phyloP scores from a whole-genome alignment of 2,797 vertebrate species.

The Anomalospiza imberbis region DNA sequence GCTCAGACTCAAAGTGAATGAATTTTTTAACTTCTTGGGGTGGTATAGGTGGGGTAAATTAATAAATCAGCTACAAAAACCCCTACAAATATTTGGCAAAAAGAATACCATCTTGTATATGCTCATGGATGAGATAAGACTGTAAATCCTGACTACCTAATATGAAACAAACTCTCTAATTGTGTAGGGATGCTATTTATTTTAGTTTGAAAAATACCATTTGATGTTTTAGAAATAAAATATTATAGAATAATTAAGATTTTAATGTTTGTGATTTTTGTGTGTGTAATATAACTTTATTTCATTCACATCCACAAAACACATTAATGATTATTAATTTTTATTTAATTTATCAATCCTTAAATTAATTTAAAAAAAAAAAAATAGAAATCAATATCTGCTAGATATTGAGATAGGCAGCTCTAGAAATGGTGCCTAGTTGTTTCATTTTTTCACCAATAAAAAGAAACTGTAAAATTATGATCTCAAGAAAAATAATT shows the following conservation, averaged over 20 bases:
- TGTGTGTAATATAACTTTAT: fast-evolving
- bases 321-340: background rate
- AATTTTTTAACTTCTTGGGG: background rate
- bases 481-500: background rate
- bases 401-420: background rate
- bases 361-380: background rate
- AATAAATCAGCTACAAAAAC: background rate
- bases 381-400: background rate
- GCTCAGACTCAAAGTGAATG: background rate
- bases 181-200: background rate
- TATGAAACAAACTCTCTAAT: background rate
- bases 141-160: background rate
- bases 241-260: background rate
- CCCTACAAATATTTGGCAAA: background rate
- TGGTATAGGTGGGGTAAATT: background rate
- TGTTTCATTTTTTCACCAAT: background rate
- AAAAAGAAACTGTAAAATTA: background rate
- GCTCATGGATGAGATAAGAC: background rate
- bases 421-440: background rate
- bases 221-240: background rate
- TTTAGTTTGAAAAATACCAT: background rate
- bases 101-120: background rate
- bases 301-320: fast-evolving
- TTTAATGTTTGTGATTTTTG: background rate
- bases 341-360: background rate